Base-by-base conservation (phyloP, 92 coral and sea anemone genomes). In the Palythoa grandis region DNA sequence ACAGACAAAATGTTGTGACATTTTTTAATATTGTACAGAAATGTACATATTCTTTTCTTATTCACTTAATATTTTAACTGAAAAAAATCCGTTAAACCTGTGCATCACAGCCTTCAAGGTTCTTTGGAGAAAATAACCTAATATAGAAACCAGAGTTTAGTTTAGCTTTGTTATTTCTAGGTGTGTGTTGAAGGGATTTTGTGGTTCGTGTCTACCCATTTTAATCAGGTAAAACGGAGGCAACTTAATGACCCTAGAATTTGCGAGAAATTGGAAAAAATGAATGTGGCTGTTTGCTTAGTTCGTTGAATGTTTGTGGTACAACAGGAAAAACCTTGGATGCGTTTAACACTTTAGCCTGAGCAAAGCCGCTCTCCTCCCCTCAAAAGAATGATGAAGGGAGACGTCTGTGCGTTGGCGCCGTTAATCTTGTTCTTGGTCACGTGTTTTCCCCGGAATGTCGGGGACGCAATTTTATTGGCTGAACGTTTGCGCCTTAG, bases 1-100 rank as follows among this genome's bases (percentile, higher is more conserved):
- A 80, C 85, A 80, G 75, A 66, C 58, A 48, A 20, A 63, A 47
- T 22, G 85, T 66, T 80, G 43, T 66, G 38, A 66, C 54, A 80
- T 43, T 80, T 29, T 66, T 80, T 80, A 66, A 63, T 65, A 48
- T 66, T 80, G 85, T 80, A 66, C 85, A 80, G 85, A 80, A 80
- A 68, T 66, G 85, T 80, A 43, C 85, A 66, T 52, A 48, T 47
- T 47, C 85, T 47, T 63, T 66, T 40, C 85, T 48, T 66, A 80
- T 61, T 50, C 70, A 20, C 53, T 25, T 25, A 15, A 54, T 77
- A 48, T 38, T 80, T 80, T 80, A 63, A 80, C 70, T 80, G 74
- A 29, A 80, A 66, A n/a, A 65, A 52, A 47, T 40, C 20, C 60
- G 73, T 79, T 79, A 67, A 79, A 24, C 84, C 85, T 40, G 74